A percentile compares a stretch with the other conserved stretches of the same genome.
Evolutionary conservation across 2,888 invertebrate genomes (phyloP).

Genomic region (Nomada fabriciana): DNA sequence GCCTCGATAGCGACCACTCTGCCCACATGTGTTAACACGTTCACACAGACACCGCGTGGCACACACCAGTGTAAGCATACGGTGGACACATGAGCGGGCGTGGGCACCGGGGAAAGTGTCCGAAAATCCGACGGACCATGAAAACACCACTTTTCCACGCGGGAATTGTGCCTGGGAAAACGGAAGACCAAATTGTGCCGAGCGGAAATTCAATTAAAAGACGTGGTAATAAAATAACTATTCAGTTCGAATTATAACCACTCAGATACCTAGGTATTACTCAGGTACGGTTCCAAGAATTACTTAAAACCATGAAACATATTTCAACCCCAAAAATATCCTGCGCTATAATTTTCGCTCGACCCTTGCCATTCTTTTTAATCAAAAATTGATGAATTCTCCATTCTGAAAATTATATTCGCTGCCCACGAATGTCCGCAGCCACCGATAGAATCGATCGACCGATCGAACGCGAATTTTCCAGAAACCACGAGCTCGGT

Average conservation of each 20-base stretch:
- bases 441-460: neutral
- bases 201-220: slow-evolving; percentile 7
- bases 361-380: too few species aligned
- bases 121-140: slow-evolving; percentile 43
- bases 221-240: neutral
- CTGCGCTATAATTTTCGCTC: too few species aligned
- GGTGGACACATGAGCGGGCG: slow-evolving; percentile 62
- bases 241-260: neutral
- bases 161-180: slow-evolving; percentile 18
- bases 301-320: too few species aligned
- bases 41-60: slow-evolving; percentile 63
- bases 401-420: too few species aligned
- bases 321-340: too few species aligned
- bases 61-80: slow-evolving; percentile 60
- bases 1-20: slow-evolving; percentile 70
- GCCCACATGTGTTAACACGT: slow-evolving; percentile 71
- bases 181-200: neutral
- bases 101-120: slow-evolving; percentile 57
- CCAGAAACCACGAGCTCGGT: slow-evolving; percentile 24
- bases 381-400: neutral
- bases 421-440: too few species aligned
- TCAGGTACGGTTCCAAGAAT: too few species aligned
- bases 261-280: too few species aligned
- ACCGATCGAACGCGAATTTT: slow-evolving; percentile 30
- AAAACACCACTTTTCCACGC: slow-evolving; percentile 39